phyloP scores from a whole-genome alignment of 2,113 vertebrate genomes.

The Burhinus oedicnemus region DNA sequence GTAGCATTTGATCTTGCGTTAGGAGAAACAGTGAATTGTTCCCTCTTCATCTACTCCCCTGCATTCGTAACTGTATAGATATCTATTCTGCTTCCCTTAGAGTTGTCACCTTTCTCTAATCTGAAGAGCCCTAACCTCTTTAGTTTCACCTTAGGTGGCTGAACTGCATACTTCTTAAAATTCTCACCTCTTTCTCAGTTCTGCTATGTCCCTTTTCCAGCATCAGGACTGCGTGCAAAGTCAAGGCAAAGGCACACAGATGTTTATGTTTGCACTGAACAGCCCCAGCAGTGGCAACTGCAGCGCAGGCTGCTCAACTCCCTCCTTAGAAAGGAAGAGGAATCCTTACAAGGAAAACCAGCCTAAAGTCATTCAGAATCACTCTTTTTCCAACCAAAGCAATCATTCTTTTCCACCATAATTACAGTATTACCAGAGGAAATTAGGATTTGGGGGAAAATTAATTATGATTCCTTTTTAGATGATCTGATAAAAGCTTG shows the following conservation, averaged over 20 bases:
- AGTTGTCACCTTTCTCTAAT: neutral
- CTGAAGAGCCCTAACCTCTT: neutral
- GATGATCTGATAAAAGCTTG: neutral
- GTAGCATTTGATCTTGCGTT: neutral
- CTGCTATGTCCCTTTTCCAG: neutral
- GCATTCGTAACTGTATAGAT: rapidly evolving
- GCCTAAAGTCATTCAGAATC: neutral
- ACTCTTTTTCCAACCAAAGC: neutral
- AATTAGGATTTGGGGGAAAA: neutral
- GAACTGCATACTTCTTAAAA: neutral
- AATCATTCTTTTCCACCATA: neutral
- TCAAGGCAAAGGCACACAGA: neutral
- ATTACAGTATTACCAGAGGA: neutral
- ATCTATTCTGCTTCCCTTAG: neutral
- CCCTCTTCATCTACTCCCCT: neutral
- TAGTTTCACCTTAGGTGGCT: neutral
- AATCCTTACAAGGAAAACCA: neutral
- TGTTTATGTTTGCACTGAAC: neutral
- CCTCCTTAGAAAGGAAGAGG: neutral
- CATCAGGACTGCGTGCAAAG: neutral
- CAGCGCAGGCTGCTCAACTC: neutral
- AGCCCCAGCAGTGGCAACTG: neutral
- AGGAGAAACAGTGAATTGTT: neutral
- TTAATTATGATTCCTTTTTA: neutral
- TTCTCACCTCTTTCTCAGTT: neutral